Evolutionary conservation across 1,140 invertebrate genomes (phyloP), one percentile per base, ranked within the genome.

Genomic region (Drosophila pachea): DNA sequence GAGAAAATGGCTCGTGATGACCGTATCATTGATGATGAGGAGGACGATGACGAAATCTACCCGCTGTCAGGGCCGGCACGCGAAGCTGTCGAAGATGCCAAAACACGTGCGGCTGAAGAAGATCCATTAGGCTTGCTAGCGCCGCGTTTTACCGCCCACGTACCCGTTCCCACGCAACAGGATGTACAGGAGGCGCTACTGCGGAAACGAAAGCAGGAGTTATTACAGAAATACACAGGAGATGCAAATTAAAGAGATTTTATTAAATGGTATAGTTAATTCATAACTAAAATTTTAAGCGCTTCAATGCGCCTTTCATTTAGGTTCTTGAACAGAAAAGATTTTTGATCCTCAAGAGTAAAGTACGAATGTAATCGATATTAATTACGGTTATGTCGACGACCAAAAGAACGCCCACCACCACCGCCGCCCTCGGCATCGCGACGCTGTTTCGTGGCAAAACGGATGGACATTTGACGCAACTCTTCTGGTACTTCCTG

Each of bases 141-240:
- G 16, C 92, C 91, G 53, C 90, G 91, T 58, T 94, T 95, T 76
- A 94, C 94, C n/a, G 93, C 95, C 5, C 95, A 97, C 82, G 95
- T 97, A 52, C 92, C 95, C 7, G 95, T 98, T 49, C 96, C 96
- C 0, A 94, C 94, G 12, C 96, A 97, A 84, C 93, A 94, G 88
- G 95, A 97, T 76, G 94, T 99, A 53, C 96, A 98, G 88, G 94
- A 96, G 79, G 97, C 96, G 0, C 90, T 99, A 33, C 90, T 99
- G 0, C 91, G 92, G 71, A 93, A 95, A 74, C 96, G 97, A 88
- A 99, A 99, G 89, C 94, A 95, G 89, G 97, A 98, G 89, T 89
- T 98, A 16, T 77, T 98, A 47, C 93, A 95, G 74, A 94, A 93
- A 91, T 95, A 95, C 86, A 93, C 36, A 0, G 83, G 83, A 5